Evolutionary conservation across 2,888 invertebrate species (phyloP).

Genomic region (Gymnocheta viridis): DNA sequence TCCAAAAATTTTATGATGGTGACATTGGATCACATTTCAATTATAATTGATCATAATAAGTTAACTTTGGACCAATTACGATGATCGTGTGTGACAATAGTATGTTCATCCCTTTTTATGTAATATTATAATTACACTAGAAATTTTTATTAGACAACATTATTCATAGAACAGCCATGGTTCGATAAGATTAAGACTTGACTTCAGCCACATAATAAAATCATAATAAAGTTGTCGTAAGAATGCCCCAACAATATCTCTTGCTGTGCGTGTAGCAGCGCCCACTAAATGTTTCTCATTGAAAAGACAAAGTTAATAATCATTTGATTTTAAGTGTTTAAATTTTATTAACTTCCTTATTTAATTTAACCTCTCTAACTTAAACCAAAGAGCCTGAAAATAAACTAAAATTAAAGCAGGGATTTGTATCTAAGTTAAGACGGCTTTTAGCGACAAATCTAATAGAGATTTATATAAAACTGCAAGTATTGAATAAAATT

Average conservation of each 20-base stretch:
- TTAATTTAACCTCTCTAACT: too few relatives aligned
- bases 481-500: constrained; percentile 47
- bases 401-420: constrained; percentile 46
- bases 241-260: neutral
- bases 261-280: neutral
- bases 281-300: neutral
- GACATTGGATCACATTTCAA: too few relatives aligned
- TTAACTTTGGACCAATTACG: too few relatives aligned
- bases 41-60: too few relatives aligned
- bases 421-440: constrained; percentile 43
- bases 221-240: neutral
- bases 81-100: too few relatives aligned
- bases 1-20: too few relatives aligned
- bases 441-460: constrained; percentile 34
- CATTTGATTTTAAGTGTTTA: neutral
- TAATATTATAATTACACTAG: too few relatives aligned
- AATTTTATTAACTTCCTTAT: neutral
- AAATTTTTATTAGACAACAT: too few relatives aligned
- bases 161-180: too few relatives aligned
- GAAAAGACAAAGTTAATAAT: neutral
- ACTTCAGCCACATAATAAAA: too few relatives aligned
- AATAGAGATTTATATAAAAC: constrained; percentile 30
- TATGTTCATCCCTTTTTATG: too few relatives aligned
- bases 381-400: neutral
- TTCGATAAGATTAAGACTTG: too few relatives aligned